Evolutionary conservation across 35 echinoderm and acorn worm genomes (phyloP).

Genomic region (Nesometra sesokonis): DNA sequence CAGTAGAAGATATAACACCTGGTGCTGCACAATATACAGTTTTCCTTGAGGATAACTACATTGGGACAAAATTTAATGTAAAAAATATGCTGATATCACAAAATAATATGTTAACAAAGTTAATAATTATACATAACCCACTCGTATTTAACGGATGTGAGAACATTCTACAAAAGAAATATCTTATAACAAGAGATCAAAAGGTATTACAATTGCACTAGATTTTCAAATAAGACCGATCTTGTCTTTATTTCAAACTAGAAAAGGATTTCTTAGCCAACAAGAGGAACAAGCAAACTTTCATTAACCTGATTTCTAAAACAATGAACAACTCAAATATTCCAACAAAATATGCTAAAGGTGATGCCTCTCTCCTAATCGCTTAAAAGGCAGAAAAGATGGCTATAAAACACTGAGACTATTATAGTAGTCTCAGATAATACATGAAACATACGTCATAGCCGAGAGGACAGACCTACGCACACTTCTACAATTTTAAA

Average conservation of each 20-base stretch:
- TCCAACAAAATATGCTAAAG: conserved; percentile 12
- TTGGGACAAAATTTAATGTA: conserved; percentile 1
- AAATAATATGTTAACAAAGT: conserved; percentile 18
- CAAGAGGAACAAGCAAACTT: neutral
- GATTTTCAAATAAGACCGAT: neutral
- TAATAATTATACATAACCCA: neutral
- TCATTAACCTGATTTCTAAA: conserved; percentile 3
- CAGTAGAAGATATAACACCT: too few species aligned
- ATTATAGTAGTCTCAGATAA: too few species aligned
- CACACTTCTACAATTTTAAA: conserved; percentile 3
- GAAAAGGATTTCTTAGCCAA: conserved; percentile 7
- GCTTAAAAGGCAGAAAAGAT: neutral
- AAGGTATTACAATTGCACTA: neutral
- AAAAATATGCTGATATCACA: neutral
- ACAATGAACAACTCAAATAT: neutral
- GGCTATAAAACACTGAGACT: too few species aligned
- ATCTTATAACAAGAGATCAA: neutral
- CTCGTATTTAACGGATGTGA: conserved; percentile 27
- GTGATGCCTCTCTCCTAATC: conserved; percentile 13
- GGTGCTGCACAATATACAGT: too few species aligned
- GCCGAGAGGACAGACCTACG: conserved; percentile 10
- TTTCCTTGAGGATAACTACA: conserved; percentile 1
- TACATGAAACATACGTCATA: neutral
- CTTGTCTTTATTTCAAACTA: neutral
- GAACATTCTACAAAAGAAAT: conserved; percentile 15